Percentiles rank a stretch among this genome's conserved stretches.
phyloP scores from a whole-genome alignment of 92 coral and sea anemone genomes.

The Porites rus region DNA sequence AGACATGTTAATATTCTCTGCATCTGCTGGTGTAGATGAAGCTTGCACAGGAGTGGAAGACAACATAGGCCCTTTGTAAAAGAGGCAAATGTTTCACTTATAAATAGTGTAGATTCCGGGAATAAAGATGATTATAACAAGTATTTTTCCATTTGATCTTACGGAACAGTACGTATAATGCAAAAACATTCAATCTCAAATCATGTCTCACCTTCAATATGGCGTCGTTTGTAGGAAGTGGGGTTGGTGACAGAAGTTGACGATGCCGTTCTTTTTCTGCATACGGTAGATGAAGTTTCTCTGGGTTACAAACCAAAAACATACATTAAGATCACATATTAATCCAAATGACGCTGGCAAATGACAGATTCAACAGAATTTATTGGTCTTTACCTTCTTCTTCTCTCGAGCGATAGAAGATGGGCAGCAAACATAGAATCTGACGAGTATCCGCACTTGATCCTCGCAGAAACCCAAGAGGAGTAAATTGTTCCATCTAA shows the following conservation, averaged over 20 bases:
- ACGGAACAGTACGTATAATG: neutral
- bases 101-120: too few relatives aligned
- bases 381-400: too few relatives aligned
- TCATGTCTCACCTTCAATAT: neutral
- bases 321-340: neutral
- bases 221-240: slow-evolving; percentile 2
- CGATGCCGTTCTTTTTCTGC: neutral
- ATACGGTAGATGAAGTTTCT: neutral
- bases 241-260: neutral
- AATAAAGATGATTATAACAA: neutral
- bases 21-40: too few relatives aligned
- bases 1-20: too few relatives aligned
- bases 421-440: slow-evolving; percentile 3
- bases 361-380: neutral
- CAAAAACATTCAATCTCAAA: too few relatives aligned
- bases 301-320: neutral
- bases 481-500: neutral
- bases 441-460: neutral
- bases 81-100: too few relatives aligned
- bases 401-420: neutral
- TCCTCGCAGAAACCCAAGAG: slow-evolving; percentile 10
- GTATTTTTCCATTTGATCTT: neutral
- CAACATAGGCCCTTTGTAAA: too few relatives aligned
- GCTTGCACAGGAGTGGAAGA: too few relatives aligned
- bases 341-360: neutral